Evolutionary conservation across 2,113 vertebrate species (phyloP).

Genomic region (Bambusicola thoracicus): DNA sequence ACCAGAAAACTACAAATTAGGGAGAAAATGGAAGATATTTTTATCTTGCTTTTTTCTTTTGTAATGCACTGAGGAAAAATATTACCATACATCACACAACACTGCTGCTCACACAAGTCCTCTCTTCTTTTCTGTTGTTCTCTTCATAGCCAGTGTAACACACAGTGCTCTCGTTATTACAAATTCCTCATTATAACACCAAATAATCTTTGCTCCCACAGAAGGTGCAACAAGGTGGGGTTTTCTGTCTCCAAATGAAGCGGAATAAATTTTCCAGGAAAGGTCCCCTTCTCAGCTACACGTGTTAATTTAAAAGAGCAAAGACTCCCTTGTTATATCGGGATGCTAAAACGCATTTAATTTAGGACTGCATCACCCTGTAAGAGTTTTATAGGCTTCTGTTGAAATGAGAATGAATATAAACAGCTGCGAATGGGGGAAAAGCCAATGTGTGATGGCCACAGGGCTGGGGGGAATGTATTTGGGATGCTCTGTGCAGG

Average conservation of each 20-base stretch:
- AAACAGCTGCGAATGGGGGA: conserved; percentile 28
- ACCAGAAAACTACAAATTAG: conserved; percentile 89
- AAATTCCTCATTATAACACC: conserved; percentile 32
- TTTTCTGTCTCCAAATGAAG: conserved; percentile 1
- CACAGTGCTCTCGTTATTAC: neutral
- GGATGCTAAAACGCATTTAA: conserved; percentile 55
- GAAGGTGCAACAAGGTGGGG: conserved; percentile 45
- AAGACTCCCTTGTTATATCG: conserved; percentile 29
- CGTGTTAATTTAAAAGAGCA: conserved; percentile 20
- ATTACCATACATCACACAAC: conserved; percentile 19
- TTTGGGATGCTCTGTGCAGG: neutral
- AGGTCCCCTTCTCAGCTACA: conserved; percentile 15
- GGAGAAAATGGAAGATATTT: conserved; percentile 71
- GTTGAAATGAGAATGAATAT: conserved; percentile 27
- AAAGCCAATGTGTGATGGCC: neutral
- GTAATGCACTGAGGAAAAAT: conserved; percentile 58
- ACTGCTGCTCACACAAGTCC: conserved; percentile 36
- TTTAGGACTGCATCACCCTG: conserved; percentile 45
- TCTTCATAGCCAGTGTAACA: neutral
- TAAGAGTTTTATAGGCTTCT: conserved; percentile 57
- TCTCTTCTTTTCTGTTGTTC: neutral
- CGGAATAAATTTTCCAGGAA: neutral
- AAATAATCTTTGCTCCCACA: conserved; percentile 44
- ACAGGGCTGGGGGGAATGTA: neutral
- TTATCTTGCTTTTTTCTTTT: conserved; percentile 67